phyloP scores from a whole-genome alignment of 37 sponge, comb jelly and placozoan genomes.

The Hexactinellida sp. region DNA sequence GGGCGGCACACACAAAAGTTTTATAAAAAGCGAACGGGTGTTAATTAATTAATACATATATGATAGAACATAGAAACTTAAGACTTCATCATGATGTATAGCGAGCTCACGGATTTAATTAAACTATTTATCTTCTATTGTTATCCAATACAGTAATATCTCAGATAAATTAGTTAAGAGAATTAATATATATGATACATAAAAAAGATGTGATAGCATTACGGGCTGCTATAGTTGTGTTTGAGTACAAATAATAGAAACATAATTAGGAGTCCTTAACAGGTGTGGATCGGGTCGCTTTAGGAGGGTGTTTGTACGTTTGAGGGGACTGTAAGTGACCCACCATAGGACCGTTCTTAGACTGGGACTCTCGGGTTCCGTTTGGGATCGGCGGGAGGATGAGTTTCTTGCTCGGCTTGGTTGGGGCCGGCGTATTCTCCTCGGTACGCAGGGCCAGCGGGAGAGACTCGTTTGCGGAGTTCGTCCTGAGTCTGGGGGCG shows the following conservation, averaged over 20 bases:
- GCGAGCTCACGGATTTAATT: no score
- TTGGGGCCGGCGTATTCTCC: background rate
- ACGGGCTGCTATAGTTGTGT: background rate
- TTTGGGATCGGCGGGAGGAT: background rate
- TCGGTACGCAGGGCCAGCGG: background rate
- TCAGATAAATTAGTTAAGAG: background rate
- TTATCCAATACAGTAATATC: background rate
- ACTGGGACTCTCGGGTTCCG: background rate
- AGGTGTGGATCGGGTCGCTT: background rate
- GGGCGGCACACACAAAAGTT: no score
- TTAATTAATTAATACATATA: no score
- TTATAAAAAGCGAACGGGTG: no score
- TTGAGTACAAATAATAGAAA: conserved; percentile 6
- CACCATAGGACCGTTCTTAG: background rate
- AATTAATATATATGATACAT: background rate
- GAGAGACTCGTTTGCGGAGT: background rate
- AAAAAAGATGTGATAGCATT: conserved; percentile 10
- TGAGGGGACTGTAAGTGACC: background rate
- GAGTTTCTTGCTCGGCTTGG: background rate
- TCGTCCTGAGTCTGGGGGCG: background rate
- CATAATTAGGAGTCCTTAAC: background rate
- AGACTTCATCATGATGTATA: no score
- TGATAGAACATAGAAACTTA: no score
- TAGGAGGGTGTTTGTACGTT: background rate
- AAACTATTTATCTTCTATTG: no score